Conservation (phyloP, 2,113 vertebrate species). For the Scopus umbretta region DNA sequence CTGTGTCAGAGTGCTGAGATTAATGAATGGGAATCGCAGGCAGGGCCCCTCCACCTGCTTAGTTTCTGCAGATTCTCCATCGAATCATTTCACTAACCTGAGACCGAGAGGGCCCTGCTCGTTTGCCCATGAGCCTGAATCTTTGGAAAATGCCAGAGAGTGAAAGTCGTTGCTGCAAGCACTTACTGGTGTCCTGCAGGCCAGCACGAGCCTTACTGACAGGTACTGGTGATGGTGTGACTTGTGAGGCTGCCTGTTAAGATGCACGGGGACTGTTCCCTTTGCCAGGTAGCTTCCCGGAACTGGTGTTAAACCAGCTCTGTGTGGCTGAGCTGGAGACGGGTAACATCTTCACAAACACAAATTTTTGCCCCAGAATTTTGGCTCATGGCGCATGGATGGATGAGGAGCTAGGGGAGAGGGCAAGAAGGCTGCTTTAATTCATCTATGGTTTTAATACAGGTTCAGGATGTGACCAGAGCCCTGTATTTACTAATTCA, state of each 20-base stretch:
- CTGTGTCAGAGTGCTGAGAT: neutral
- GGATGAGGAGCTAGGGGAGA: neutral
- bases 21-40: neutral
- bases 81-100: accelerated
- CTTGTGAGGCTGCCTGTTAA: accelerated
- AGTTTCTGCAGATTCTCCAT: neutral
- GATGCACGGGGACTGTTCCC: neutral
- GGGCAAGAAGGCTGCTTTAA: neutral
- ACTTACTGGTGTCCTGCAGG: neutral
- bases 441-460: neutral
- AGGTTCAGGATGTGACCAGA: neutral
- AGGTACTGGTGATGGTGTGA: neutral
- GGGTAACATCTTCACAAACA: neutral
- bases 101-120: neutral
- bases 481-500: neutral
- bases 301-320: neutral
- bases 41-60: neutral
- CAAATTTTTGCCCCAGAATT: neutral
- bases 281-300: neutral
- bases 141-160: neutral
- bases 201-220: neutral
- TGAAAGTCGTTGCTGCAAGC: neutral
- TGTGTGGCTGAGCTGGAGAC: neutral
- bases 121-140: neutral
- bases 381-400: neutral